A percentile compares a stretch with the other conserved stretches of the same genome.
phyloP scores from a whole-genome alignment of 2,113 vertebrate species.

The Gulo gulo region DNA sequence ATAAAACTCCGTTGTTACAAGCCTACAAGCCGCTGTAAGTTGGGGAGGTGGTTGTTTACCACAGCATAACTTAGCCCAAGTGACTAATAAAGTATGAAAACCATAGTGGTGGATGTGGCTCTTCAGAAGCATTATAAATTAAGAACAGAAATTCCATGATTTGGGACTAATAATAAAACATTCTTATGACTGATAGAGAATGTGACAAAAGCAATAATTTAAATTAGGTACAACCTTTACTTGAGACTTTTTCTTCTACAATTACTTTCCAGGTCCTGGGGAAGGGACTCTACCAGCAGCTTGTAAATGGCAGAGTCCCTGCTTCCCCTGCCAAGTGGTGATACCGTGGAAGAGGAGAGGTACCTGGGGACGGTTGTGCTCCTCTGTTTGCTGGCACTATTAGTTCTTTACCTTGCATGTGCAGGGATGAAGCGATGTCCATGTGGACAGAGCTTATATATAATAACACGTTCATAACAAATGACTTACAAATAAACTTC shows the following conservation, averaged over 20 bases:
- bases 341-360: background rate
- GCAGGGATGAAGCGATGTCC: background rate
- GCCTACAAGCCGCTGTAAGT: background rate
- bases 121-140: background rate
- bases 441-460: background rate
- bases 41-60: background rate
- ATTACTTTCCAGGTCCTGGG: background rate
- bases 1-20: background rate
- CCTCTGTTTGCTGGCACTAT: background rate
- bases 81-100: background rate
- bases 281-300: no score
- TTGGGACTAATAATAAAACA: slow-evolving; percentile 2
- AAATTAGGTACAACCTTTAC: background rate
- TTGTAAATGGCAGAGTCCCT: background rate
- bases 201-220: background rate
- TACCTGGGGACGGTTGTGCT: background rate
- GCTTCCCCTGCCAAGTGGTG: background rate
- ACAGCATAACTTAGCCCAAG: background rate
- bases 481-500: background rate
- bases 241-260: background rate
- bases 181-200: background rate
- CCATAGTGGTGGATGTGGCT: background rate
- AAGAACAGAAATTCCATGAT: background rate
- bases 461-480: background rate
- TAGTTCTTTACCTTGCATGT: background rate